Evolutionary conservation across 1,140 invertebrate species (phyloP).

Genomic region (Camponotus floridanus): DNA sequence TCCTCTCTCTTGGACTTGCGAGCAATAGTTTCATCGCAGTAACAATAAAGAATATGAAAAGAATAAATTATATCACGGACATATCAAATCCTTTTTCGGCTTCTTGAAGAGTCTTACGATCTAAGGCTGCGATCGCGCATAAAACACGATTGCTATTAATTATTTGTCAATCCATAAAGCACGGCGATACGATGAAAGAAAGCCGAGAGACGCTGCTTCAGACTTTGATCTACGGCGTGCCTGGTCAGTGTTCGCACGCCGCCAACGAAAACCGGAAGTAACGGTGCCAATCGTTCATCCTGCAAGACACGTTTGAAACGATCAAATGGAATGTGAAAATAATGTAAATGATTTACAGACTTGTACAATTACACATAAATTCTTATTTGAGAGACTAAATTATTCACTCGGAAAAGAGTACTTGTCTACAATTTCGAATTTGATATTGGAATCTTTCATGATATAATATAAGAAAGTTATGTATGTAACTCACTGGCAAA

Average conservation of each 20-base stretch:
- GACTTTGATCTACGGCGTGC: conserved; percentile 87
- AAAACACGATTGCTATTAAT: conserved; percentile 69
- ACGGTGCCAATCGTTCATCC: conserved; percentile 87
- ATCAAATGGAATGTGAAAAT: not conserved
- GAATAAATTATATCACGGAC: conserved; percentile 1
- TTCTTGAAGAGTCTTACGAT: conserved; percentile 15
- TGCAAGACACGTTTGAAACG: conserved; percentile 75
- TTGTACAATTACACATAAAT: not conserved
- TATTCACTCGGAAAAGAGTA: not conserved
- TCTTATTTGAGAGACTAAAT: not conserved
- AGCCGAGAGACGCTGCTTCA: conserved; percentile 88
- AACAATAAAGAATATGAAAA: conserved; percentile 31
- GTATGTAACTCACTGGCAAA: conserved; percentile 76
- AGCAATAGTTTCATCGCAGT: conserved; percentile 21
- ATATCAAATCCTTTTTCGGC: conserved; percentile 14
- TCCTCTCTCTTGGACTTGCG: not conserved
- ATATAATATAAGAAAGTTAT: not conserved
- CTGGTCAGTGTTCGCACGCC: conserved; percentile 88
- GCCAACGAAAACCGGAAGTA: conserved; percentile 89
- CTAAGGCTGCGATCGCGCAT: conserved; percentile 34
- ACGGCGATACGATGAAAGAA: conserved; percentile 88
- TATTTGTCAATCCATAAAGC: conserved; percentile 87
- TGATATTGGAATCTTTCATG: not conserved
- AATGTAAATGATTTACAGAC: not conserved
- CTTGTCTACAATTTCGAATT: conserved; percentile 18